Conservation (phyloP, 1,140 invertebrate species). For the Anastrepha obliqua region DNA sequence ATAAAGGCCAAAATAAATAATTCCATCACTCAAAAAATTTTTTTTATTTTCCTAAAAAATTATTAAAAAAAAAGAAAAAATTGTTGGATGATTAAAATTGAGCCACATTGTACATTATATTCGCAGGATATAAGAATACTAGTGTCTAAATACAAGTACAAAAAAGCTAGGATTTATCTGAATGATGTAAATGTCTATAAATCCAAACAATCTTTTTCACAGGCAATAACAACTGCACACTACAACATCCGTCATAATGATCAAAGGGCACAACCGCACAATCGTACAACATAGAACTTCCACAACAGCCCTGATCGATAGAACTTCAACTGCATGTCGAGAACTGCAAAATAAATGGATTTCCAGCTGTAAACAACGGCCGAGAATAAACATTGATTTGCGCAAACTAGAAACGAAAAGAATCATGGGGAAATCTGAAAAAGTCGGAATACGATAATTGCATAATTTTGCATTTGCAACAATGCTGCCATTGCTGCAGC, state of each 20-base stretch:
- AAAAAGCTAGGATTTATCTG: too few relatives aligned
- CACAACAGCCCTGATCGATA: background rate
- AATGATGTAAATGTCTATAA: background rate
- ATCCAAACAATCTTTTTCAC: background rate
- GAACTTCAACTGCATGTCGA: background rate
- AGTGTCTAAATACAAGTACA: too few relatives aligned
- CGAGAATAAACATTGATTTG: background rate
- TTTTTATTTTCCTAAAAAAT: too few relatives aligned
- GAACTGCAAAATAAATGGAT: background rate
- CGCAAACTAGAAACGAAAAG: background rate
- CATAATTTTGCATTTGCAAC: constrained; percentile 46
- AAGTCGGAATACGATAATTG: background rate
- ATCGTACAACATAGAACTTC: too few relatives aligned
- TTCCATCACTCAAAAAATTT: too few relatives aligned
- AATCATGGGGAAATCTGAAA: background rate
- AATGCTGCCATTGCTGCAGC: background rate
- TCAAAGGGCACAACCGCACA: too few relatives aligned
- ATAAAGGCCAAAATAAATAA: too few relatives aligned
- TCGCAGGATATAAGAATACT: too few relatives aligned
- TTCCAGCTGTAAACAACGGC: constrained; percentile 13
- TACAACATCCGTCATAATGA: too few relatives aligned
- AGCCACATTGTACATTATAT: background rate
- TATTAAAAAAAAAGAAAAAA: too few relatives aligned
- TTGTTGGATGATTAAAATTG: too few relatives aligned
- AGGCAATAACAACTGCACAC: background rate